Base-by-base conservation (phyloP, 2,797 vertebrate genomes). In the Sebastes iracundus region DNA sequence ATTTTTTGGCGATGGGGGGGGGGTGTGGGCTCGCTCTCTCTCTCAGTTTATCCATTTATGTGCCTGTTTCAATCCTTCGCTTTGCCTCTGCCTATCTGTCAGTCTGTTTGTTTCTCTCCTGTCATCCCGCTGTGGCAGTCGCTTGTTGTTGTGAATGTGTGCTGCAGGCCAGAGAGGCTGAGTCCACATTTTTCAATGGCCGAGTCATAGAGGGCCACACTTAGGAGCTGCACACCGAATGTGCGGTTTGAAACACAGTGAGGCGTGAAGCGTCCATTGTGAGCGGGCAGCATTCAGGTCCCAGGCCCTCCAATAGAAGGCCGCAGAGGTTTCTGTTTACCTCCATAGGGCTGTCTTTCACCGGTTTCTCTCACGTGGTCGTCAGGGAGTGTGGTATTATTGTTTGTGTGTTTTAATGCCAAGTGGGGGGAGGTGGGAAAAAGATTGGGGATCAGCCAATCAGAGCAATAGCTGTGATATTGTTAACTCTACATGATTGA, bases 181-280 rank as follows among this genome's bases (percentile, higher is more conserved):
- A 94, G 89, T 91, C 85, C 76, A 92, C 89, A 89, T 75, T 94
- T 94, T 94, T 92, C 75, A 88, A 83, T 82, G 77, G 76, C 60
- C 65, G 65, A 83, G 65, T 93, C 80, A 89, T 49, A 85, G 82
- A 91, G 79, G 83, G 84, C 86, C 90, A 88, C 83, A 84, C 80
- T 77, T 67, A 81, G 88, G 81, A 90, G 84, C 86, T 74, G 88
- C 72, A 60, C 81, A 85, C 87, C 79, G 88, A 90, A 89, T 90
- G 53, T 80, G 79, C 58, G 14, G 88, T 91, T 93, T 93, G 77
- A 89, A 92, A 87, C 84, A 82, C 92, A 90, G 84, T 64, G 87
- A 93, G 87, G 92, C 89, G 79, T 94, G 92, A 93, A 92, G 81
- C 74, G 13, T 67, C 84, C 88, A 91, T 93, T 95, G 92, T 95